These are phyloP conservation scores for Macrochelys suwanniensis DNA, from an alignment of 2,797 vertebrate genomes.

Conservation along the genomic window DNA sequence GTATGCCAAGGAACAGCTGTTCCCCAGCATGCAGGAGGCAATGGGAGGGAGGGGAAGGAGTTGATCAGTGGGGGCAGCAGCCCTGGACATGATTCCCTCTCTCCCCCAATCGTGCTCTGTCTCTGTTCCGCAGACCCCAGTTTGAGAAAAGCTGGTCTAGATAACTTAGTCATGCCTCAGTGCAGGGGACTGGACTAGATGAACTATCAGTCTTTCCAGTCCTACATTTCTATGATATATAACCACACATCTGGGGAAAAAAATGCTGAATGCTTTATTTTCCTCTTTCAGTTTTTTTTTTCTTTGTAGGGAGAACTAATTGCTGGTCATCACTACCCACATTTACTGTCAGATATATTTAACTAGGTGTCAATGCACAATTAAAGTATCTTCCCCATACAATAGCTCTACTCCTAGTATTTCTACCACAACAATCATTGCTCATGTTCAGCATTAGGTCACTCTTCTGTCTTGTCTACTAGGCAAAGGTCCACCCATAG, in stretches of 20 bases:
- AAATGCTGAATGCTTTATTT: constrained; percentile 1
- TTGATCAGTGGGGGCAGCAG: too few species aligned
- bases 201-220: background rate
- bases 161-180: too few species aligned
- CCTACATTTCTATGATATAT: background rate
- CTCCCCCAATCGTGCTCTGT: too few species aligned
- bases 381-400: constrained; percentile 11
- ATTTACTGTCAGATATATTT: constrained; percentile 2
- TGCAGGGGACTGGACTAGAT: background rate
- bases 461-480: background rate
- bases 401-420: background rate
- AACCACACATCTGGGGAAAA: background rate
- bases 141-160: too few species aligned
- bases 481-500: background rate
- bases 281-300: background rate
- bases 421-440: background rate
- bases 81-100: too few species aligned
- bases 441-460: background rate
- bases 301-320: constrained; percentile 7
- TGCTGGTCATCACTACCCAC: background rate
- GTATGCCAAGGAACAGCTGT: too few species aligned
- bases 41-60: too few species aligned
- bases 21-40: too few species aligned
- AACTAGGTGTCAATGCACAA: constrained; percentile 15
- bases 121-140: too few species aligned